Percentiles rank a stretch among this genome's conserved stretches.
phyloP scores from a whole-genome alignment of 2,113 vertebrate species.

The Pygoscelis adeliae region DNA sequence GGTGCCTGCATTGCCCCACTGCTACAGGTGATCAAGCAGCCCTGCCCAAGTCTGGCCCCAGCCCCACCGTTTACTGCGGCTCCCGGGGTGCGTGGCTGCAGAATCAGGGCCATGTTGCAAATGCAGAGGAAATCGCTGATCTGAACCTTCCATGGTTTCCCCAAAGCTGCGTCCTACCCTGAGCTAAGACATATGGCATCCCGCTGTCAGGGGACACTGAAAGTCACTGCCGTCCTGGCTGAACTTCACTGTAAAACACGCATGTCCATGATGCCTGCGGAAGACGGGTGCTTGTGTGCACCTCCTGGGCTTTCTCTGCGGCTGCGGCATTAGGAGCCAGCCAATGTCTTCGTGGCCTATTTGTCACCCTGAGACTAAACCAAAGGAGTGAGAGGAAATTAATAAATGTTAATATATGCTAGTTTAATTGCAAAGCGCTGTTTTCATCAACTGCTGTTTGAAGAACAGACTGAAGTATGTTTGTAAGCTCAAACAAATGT shows the following conservation, averaged over 20 bases:
- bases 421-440: constrained; percentile 47
- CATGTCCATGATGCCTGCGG: neutral
- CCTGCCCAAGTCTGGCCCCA: rapidly evolving
- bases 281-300: rapidly evolving
- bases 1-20: neutral
- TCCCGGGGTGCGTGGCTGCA: rapidly evolving
- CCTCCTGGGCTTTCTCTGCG: neutral
- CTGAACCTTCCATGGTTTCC: neutral
- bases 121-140: neutral
- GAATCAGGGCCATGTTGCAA: neutral
- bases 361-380: neutral
- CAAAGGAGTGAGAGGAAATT: neutral
- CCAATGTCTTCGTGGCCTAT: rapidly evolving
- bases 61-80: neutral
- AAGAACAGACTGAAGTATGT: constrained; percentile 51
- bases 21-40: neutral
- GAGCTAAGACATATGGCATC: neutral
- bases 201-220: neutral
- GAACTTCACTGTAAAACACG: rapidly evolving
- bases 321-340: rapidly evolving
- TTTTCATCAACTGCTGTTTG: constrained; percentile 55
- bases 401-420: constrained; percentile 55
- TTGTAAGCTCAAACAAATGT: constrained; percentile 60
- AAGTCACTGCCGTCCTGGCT: neutral
- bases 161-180: neutral